Base-by-base conservation (phyloP, 1,140 invertebrate species). In the Temnothorax curvispinosus region DNA sequence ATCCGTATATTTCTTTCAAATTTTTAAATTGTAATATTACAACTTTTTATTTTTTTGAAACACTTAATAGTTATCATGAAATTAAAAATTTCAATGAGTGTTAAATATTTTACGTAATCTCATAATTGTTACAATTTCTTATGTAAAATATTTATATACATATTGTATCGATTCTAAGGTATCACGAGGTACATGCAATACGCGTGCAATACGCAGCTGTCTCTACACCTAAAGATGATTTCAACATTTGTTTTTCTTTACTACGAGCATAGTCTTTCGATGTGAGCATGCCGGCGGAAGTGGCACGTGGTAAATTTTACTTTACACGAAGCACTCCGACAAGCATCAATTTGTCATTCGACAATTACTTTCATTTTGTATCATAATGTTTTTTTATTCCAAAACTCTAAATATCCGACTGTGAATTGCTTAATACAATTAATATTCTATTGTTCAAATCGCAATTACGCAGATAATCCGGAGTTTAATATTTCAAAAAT, bases 231-330 rank as follows among this genome's bases (percentile, higher is more conserved):
- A 72, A 60, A 58, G 27, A 56, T 13, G 54, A 82, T 58, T 72
- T 38, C 50, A 60, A 41, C 80, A 74, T 84, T 84, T 84, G 80
- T 84, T 47, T 60, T 72, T n/a, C 62, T 52, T 7, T 65, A 62
- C 81, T 65, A 62, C 81, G 56, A 50, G n/a, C 35, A 21, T 60
- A 50, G 74, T 64, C 44, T 84, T 65, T 78, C 74, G 72, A 65
- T 56, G 71, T 27, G 67, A 74, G 18, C 35, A 62, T 85, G 82
- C 74, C 60, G 74, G 74, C 82, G 82, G 82, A 85, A 85, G 74
- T 56, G 74, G 32, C 82, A 78, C 74, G 82, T 85, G 56, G 21
- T 64, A 58, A 47, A 65, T 76, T 85, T 41, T 32, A 18, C 27
- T 65, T 44, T 38, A 75, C n/a, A 81, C 15, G 52, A 7, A n/a